Conservation (phyloP, 2,113 vertebrate genomes). For the Nycticebus coucang region DNA sequence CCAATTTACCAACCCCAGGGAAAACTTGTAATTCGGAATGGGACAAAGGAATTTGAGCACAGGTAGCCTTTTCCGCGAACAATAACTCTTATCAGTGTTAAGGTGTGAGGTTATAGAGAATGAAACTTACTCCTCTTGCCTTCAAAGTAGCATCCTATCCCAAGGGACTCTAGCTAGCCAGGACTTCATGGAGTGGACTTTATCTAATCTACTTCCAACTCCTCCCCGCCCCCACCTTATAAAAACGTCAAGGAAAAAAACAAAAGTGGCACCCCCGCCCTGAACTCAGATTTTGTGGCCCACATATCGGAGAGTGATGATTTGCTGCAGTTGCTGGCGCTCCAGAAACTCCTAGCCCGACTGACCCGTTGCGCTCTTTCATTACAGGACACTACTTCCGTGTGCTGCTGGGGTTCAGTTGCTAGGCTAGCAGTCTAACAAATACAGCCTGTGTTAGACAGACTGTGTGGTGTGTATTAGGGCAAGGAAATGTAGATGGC, state of each 20-base stretch:
- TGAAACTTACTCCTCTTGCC: slow-evolving; percentile 40
- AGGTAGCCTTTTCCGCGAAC: not conserved
- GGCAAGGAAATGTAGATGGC: not conserved
- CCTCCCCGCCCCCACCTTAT: not conserved
- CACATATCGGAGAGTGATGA: not conserved
- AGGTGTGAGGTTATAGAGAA: not conserved
- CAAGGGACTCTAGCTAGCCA: not conserved
- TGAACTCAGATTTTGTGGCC: not conserved
- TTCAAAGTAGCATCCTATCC: slow-evolving; percentile 38
- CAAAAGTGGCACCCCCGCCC: not conserved
- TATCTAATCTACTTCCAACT: not conserved
- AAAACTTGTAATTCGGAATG: not conserved
- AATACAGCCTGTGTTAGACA: slow-evolving; percentile 3
- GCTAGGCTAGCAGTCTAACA: not conserved
- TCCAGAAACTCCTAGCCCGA: slow-evolving; percentile 33
- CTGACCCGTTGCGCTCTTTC: slow-evolving; percentile 78
- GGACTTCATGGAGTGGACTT: not conserved
- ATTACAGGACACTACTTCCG: slow-evolving; percentile 68
- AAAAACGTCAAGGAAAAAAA: not conserved
- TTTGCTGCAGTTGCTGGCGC: not conserved
- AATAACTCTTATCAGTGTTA: not conserved
- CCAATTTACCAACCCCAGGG: not conserved
- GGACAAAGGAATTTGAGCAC: not conserved
- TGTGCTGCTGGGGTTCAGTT: not conserved
- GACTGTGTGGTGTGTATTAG: slow-evolving; percentile 12